A percentile compares a stretch with the other conserved stretches of the same genome.
phyloP scores from a whole-genome alignment of 2,113 vertebrate species.

The Ageneiosus marmoratus region DNA sequence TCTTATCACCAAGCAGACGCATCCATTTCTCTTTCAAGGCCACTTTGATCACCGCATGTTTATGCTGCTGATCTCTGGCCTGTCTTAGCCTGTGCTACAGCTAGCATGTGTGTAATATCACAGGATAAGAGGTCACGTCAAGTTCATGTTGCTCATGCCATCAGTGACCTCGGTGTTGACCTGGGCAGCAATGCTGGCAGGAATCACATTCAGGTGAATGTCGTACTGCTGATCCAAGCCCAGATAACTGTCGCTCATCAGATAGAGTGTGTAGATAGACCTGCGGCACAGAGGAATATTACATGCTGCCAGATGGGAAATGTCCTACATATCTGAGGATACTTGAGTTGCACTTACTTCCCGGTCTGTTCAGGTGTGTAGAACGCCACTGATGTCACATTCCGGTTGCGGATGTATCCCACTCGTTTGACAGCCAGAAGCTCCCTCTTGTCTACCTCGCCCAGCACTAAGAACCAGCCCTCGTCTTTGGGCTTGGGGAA shows the following conservation, averaged over 20 bases:
- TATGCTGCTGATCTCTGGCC: neutral
- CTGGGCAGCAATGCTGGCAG: slow-evolving; percentile 72
- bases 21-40: neutral
- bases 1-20: neutral
- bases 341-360: slow-evolving; percentile 73
- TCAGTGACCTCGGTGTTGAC: slow-evolving; percentile 73
- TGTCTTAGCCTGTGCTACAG: neutral
- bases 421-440: slow-evolving; percentile 91
- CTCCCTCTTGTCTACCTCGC: slow-evolving; percentile 90
- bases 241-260: slow-evolving; percentile 98
- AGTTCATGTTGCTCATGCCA: slow-evolving; percentile 51
- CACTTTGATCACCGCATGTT: neutral
- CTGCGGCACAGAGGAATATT: slow-evolving; percentile 65
- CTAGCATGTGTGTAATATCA: neutral
- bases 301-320: neutral
- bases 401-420: slow-evolving; percentile 81
- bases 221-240: slow-evolving; percentile 98
- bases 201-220: slow-evolving; percentile 81
- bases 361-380: slow-evolving; percentile 88
- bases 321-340: neutral
- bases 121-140: slow-evolving; percentile 58
- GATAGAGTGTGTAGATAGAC: slow-evolving; percentile 93
- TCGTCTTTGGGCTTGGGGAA: slow-evolving; percentile 95
- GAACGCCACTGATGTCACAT: slow-evolving; percentile 82
- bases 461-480: slow-evolving; percentile 92